Evolutionary conservation across 2,113 vertebrate genomes (phyloP), one percentile per base, ranked within the genome.

Genomic region (Perca schrenkii): DNA sequence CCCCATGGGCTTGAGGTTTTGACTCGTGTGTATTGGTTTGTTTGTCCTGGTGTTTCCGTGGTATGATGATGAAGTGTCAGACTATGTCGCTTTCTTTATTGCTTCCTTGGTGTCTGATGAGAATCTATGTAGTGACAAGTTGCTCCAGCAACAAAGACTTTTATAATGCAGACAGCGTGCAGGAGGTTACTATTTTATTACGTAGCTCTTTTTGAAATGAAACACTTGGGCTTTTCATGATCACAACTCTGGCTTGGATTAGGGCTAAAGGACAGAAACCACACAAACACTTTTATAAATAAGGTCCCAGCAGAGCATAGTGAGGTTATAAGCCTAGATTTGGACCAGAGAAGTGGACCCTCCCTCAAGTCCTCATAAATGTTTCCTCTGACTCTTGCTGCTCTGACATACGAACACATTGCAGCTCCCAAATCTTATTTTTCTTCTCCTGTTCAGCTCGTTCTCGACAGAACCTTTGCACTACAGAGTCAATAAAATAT

Each of bases 251-350:
- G 84, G 66, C 63, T 69, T 11, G 72, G 70, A 73, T 81, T 63
- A 53, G 54, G 50, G 22, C 68, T 77, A 50, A 72, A 65, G 52
- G 60, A 74, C 57, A 43, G 47, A 80, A 88, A 86, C 74, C 46
- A 8, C 75, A 84, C 80, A 82, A 53, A 74, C 67, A 52, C 60
- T 63, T 57, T 54, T 53, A 85, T 74, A 85, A 74, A 72, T 77
- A 25, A 85, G 52, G 76, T 85, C 88, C 84, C 84, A 40, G 74
- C n/a, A 43, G 75, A 85, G 75, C 12, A 46, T 25, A 67, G 65
- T 60, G 80, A 89, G 67, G 54, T 85, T 86, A 78, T 43, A 46
- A 74, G 28, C 66, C 54, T 69, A 46, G 69, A 75, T 81, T 76
- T 81, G 66, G 77, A 64, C 16, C 22, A 57, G 58, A 78, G 50